Percentiles rank a stretch among this genome's conserved stretches.
phyloP scores from a whole-genome alignment of 2,113 vertebrate genomes.

The Engystomops pustulosus region DNA sequence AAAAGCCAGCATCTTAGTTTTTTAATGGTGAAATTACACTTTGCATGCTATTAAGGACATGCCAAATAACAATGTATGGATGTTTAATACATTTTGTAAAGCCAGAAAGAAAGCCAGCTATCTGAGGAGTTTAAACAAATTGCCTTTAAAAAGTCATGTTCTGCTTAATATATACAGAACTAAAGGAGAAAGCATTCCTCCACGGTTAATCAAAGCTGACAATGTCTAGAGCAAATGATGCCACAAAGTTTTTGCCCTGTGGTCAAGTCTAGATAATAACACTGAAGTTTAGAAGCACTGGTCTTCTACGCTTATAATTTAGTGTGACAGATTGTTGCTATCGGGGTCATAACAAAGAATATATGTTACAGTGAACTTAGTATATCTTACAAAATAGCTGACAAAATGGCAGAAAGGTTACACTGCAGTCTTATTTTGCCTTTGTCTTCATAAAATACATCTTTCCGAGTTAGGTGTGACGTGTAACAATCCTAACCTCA shows the following conservation, averaged over 20 bases:
- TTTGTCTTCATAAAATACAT: conserved; percentile 23
- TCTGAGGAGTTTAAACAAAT: conserved; percentile 13
- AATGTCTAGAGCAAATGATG: conserved; percentile 39
- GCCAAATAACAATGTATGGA: neutral
- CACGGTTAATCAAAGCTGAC: conserved; percentile 37
- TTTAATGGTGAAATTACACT: too few species aligned
- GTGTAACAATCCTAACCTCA: neutral
- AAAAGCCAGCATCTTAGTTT: too few species aligned
- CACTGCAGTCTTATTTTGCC: neutral
- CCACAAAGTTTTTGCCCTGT: conserved; percentile 42
- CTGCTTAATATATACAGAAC: conserved; percentile 25
- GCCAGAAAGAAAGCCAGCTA: neutral
- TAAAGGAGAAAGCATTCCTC: conserved; percentile 14
- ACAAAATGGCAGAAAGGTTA: conserved; percentile 40
- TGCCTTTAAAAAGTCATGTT: conserved; percentile 34
- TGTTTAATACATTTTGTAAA: conserved; percentile 12
- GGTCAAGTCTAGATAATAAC: conserved; percentile 37
- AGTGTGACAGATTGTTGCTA: conserved; percentile 48
- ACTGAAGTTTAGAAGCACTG: conserved; percentile 33
- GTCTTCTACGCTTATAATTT: conserved; percentile 30
- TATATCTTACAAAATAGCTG: conserved; percentile 37
- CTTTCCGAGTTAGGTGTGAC: neutral
- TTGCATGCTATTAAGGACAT: neutral
- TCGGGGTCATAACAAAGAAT: conserved; percentile 38
- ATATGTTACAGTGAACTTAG: conserved; percentile 46